Percentiles rank a stretch among this genome's conserved stretches.
Evolutionary conservation across 1,140 invertebrate genomes (phyloP).

Genomic region (Wiebesia pumilae): DNA sequence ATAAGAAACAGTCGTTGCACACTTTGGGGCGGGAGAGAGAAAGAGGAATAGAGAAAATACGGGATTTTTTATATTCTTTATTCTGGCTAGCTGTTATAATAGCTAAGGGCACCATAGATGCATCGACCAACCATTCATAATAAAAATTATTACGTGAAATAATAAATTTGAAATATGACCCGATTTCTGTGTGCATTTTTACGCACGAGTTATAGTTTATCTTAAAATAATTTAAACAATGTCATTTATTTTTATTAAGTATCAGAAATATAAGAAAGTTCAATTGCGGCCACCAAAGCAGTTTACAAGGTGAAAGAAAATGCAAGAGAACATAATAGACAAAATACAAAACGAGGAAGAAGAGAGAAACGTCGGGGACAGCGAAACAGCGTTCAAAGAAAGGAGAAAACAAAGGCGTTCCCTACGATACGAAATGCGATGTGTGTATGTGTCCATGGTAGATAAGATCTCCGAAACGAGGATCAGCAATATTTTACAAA

Average conservation of each 20-base stretch:
- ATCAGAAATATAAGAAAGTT: background rate
- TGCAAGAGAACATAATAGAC: conserved; percentile 21
- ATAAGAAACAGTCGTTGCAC: conserved; percentile 21
- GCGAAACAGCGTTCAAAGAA: conserved; percentile 47
- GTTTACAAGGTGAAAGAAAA: background rate
- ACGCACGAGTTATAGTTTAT: background rate
- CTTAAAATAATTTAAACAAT: background rate
- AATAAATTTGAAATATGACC: background rate
- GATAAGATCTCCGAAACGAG: conserved; percentile 67
- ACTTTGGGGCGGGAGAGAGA: background rate
- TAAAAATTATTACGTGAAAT: background rate
- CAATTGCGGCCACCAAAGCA: background rate
- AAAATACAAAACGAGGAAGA: conserved; percentile 2
- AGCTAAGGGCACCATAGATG: background rate
- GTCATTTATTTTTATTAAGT: background rate
- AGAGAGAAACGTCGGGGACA: conserved; percentile 16
- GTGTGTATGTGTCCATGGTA: conserved; percentile 56
- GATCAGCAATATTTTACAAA: conserved; percentile 72
- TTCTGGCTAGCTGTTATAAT: background rate
- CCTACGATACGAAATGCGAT: conserved; percentile 58
- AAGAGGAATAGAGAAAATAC: background rate
- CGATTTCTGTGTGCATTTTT: background rate
- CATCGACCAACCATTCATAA: background rate
- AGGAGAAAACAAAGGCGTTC: conserved; percentile 61
- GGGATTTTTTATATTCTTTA: background rate